phyloP scores from a whole-genome alignment of 2,888 invertebrate species.

The Coleophora deauratella region DNA sequence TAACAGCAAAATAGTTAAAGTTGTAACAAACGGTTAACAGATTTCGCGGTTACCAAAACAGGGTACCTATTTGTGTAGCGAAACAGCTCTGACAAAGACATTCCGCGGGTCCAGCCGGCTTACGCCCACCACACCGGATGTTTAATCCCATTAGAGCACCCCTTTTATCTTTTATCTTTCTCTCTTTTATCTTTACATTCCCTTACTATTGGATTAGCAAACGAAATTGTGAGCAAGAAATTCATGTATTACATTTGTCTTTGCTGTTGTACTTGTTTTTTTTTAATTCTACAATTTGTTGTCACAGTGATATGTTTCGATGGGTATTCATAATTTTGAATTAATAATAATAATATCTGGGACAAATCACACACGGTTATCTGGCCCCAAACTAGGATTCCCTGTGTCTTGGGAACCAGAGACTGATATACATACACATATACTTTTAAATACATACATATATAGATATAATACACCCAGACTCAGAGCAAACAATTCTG shows the following conservation, averaged over 20 bases:
- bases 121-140: constrained; percentile 39
- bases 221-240: constrained; percentile 65
- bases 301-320: no score
- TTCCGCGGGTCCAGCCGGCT: constrained; percentile 55
- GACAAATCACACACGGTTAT: no score
- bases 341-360: no score
- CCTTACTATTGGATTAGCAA: constrained; percentile 65
- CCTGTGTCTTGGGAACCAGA: no score
- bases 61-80: background rate
- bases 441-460: no score
- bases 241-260: constrained; percentile 60
- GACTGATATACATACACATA: no score
- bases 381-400: no score
- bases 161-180: constrained; percentile 71
- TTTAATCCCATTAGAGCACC: constrained; percentile 73
- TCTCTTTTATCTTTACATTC: constrained; percentile 65
- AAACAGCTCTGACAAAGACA: constrained; percentile 46
- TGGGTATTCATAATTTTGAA: no score
- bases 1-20: no score
- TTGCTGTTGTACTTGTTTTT: constrained; percentile 46
- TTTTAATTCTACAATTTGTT: constrained; percentile 34
- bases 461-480: no score
- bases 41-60: no score
- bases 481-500: no score
- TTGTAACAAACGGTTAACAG: constrained; percentile 15